These are phyloP conservation scores for Vesta saturnalis DNA, from an alignment of 2,888 invertebrate genomes.

Conservation along the genomic window DNA sequence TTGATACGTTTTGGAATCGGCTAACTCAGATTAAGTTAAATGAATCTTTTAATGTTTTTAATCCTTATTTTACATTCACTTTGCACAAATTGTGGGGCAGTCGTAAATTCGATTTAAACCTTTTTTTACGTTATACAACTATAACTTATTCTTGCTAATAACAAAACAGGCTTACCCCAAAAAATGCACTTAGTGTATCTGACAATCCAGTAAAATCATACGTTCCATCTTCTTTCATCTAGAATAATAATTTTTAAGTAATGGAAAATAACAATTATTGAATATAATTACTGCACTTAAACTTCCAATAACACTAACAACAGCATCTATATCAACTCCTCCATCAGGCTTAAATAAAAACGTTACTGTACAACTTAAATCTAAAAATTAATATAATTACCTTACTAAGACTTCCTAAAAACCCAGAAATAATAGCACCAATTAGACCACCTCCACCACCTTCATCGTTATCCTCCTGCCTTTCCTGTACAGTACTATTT, in stretches of 20 bases:
- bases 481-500: constrained; percentile 39
- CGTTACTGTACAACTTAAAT: not conserved
- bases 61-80: too few relatives aligned
- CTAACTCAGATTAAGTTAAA: too few relatives aligned
- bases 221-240: constrained; percentile 60
- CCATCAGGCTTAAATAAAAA: constrained; percentile 57
- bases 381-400: constrained; percentile 48
- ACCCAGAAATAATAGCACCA: constrained; percentile 58
- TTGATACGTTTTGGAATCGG: too few relatives aligned
- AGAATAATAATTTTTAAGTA: constrained; percentile 29
- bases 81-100: too few relatives aligned
- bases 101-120: too few relatives aligned
- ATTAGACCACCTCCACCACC: constrained; percentile 56
- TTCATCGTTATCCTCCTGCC: constrained; percentile 49
- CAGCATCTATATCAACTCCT: constrained; percentile 60
- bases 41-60: too few relatives aligned
- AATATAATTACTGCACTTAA: constrained; percentile 56
- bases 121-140: too few relatives aligned
- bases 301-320: constrained; percentile 59
- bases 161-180: constrained; percentile 53
- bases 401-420: constrained; percentile 59
- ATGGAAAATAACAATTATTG: not conserved
- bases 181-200: constrained; percentile 50
- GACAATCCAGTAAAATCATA: constrained; percentile 60
- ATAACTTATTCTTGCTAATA: too few relatives aligned